These are phyloP conservation scores for Lithobates sylvaticus DNA, from an alignment of 2,797 vertebrate genomes.

Conservation along the genomic window DNA sequence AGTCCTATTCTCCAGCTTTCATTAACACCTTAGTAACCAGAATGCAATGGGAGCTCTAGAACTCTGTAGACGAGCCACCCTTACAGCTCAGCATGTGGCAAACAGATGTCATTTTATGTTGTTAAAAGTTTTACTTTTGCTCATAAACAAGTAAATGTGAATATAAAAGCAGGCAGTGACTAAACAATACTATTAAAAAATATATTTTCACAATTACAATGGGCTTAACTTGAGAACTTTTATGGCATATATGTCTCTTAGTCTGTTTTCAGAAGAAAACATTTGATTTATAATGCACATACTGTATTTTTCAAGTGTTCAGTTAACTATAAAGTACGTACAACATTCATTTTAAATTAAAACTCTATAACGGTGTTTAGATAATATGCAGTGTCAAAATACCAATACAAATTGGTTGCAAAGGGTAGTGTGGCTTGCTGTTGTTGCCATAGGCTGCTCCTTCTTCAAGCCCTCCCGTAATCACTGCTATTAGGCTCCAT, in stretches of 20 bases:
- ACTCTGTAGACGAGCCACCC: slow-evolving; percentile 9
- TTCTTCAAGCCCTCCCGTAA: no score
- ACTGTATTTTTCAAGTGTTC: not conserved
- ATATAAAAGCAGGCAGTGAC: slow-evolving; percentile 17
- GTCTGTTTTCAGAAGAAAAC: no score
- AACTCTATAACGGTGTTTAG: no score
- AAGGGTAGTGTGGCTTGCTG: no score
- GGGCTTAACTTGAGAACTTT: not conserved
- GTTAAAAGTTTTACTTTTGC: slow-evolving; percentile 35
- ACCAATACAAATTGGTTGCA: no score
- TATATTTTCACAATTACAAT: not conserved
- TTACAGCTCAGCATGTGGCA: slow-evolving; percentile 36
- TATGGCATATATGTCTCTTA: not conserved
- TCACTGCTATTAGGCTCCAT: no score
- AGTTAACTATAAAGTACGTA: not conserved
- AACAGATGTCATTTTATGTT: slow-evolving; percentile 26
- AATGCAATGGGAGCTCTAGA: slow-evolving; percentile 6
- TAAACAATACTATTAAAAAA: not conserved
- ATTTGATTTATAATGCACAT: not conserved
- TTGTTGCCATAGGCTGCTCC: no score
- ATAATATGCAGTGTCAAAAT: no score
- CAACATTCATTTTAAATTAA: no score
- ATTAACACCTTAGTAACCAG: slow-evolving; percentile 18
- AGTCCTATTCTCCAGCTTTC: not conserved
- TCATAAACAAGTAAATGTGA: slow-evolving; percentile 36